Evolutionary conservation across 2,113 vertebrate genomes (phyloP).

Genomic region (Puntigrus tetrazona): DNA sequence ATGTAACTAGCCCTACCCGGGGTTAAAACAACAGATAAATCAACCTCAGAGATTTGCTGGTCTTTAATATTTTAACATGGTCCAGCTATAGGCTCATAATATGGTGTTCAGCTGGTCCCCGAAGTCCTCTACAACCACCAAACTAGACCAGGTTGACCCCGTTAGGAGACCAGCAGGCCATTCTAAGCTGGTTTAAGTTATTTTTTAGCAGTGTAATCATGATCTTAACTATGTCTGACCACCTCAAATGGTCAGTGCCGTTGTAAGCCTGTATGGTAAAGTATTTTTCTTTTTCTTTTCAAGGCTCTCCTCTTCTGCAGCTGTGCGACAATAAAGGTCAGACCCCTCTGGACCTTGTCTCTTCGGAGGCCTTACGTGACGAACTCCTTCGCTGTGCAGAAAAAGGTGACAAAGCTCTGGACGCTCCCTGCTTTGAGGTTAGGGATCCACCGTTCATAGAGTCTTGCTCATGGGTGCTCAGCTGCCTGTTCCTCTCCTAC

Average conservation of each 20-base stretch:
- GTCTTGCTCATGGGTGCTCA: slow-evolving; percentile 69
- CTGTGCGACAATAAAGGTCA: slow-evolving; percentile 73
- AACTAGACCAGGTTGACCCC: not conserved
- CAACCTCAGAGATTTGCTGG: not conserved
- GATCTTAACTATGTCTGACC: not conserved
- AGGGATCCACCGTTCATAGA: slow-evolving; percentile 69
- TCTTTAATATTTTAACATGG: not conserved
- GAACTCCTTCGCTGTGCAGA: slow-evolving; percentile 78
- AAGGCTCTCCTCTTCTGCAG: slow-evolving; percentile 85
- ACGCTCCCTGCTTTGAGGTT: slow-evolving; percentile 27
- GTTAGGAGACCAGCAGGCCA: not conserved
- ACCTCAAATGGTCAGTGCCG: not conserved
- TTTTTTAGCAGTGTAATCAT: not conserved
- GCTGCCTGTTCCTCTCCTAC: slow-evolving; percentile 70
- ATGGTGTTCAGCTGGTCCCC: not conserved
- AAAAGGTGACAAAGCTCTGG: slow-evolving; percentile 59
- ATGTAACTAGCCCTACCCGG: not conserved
- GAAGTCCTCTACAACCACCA: not conserved
- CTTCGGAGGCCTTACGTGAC: slow-evolving; percentile 70
- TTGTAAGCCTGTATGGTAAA: not conserved
- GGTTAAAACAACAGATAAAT: not conserved
- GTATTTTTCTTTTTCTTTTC: slow-evolving; percentile 18
- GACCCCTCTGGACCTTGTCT: slow-evolving; percentile 80
- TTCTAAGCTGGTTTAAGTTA: not conserved
- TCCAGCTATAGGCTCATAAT: not conserved